Evolutionary conservation across 2,888 invertebrate genomes (phyloP), one percentile per base, ranked within the genome.

Genomic region (Ceratothoa steindachneri): DNA sequence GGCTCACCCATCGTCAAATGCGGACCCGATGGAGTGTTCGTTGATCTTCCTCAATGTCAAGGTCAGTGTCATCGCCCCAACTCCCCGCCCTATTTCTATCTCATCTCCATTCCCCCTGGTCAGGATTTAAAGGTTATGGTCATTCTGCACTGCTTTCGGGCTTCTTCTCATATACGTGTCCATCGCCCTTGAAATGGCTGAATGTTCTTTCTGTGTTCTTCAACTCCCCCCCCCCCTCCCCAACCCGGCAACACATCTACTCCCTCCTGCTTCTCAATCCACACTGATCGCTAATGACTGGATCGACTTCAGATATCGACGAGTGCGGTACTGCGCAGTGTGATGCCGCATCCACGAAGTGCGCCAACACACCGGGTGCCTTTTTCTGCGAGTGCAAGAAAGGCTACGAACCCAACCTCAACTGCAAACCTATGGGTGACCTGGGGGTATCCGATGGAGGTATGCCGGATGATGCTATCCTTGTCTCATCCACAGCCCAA

Each of bases 291-390:
- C n/a, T n/a, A n/a, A n/a, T n/a, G n/a, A n/a, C n/a, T n/a, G n/a
- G n/a, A n/a, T n/a, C n/a, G n/a, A n/a, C n/a, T n/a, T n/a, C 80
- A 88, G 95, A 95, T 83, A 90, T 95, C 77, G 95, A 95, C 82
- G 95, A 95, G 85, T 95, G 95, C 84, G 87, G 89, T 2, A 92
- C 90, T 80, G 93, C 92, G 75, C 94, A 95, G 84, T 96, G 95
- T 84, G 95, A 95, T 83, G 86, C 91, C 28, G 91, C 93, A 0
- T 94, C 95, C 0, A 95, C 95, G 0, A 93, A 94, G 84, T 95
- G 95, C 83, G 89, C 90, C 81, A 96, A 96, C 83, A 91, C 91
- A 3, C 90, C 91, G 65, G 95, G 95, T 55, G 83, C 84, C 19
- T 95, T 95, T 86, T 90, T 90, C 81, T 96, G 95, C 83, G 92